Evolutionary conservation across 2,888 invertebrate species (phyloP).

Genomic region (Aromia moschata): DNA sequence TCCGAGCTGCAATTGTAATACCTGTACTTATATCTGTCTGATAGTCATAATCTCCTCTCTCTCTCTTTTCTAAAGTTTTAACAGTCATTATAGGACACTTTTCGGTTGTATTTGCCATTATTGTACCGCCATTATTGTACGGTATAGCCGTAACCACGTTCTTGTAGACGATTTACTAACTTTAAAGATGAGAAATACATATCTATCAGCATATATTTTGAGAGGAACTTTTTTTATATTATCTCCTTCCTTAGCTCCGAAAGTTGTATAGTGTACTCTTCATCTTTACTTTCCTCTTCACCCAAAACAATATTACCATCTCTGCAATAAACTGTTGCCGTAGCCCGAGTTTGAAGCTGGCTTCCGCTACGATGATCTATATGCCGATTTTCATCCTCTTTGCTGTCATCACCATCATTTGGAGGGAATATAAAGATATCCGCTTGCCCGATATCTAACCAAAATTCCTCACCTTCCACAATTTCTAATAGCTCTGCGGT

Average conservation of each 20-base stretch:
- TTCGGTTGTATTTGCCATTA: neutral
- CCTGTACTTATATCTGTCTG: conserved; percentile 29
- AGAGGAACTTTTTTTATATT: neutral
- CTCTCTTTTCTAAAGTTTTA: neutral
- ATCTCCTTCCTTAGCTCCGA: too few relatives aligned
- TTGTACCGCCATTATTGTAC: neutral
- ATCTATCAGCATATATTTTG: neutral
- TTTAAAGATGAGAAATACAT: neutral
- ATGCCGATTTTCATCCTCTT: neutral
- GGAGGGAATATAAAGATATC: neutral
- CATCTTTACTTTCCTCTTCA: too few relatives aligned
- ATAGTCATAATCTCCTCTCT: conserved; percentile 31
- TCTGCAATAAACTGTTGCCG: too few relatives aligned
- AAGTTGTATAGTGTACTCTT: too few relatives aligned
- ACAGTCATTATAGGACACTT: conserved; percentile 7
- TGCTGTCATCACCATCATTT: neutral
- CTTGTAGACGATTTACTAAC: neutral
- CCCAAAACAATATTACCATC: neutral
- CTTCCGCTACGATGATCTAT: neutral
- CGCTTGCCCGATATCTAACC: neutral
- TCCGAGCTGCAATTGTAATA: conserved; percentile 39
- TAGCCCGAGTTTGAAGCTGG: too few relatives aligned
- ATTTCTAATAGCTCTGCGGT: neutral
- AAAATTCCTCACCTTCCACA: neutral
- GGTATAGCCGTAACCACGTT: neutral